Evolutionary conservation across 1,140 invertebrate species (phyloP).

Genomic region (Diprion similis): DNA sequence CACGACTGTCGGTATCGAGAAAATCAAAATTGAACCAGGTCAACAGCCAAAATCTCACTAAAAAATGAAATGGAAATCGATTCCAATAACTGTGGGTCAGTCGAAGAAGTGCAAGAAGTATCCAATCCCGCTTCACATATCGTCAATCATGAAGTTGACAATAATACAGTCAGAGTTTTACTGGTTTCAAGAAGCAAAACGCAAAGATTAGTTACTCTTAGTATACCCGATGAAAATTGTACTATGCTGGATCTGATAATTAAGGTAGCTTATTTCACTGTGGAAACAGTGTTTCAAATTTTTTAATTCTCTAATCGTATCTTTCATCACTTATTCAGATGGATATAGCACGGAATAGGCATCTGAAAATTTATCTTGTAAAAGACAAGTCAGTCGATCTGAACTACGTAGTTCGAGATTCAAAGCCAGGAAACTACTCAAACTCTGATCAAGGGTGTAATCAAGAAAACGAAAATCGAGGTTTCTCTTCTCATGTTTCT

Average conservation of each 20-base stretch:
- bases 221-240: constrained; percentile 78
- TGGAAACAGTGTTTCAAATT: not conserved
- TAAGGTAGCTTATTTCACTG: constrained; percentile 61
- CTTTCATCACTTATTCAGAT: constrained; percentile 54
- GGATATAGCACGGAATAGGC: constrained; percentile 68
- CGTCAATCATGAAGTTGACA: constrained; percentile 58
- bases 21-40: too few relatives aligned
- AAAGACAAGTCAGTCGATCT: constrained; percentile 73
- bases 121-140: constrained; percentile 45
- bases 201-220: constrained; percentile 79
- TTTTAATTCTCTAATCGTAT: too few relatives aligned
- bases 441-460: not conserved
- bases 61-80: too few relatives aligned
- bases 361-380: constrained; percentile 73
- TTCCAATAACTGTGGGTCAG: too few relatives aligned
- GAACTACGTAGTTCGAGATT: constrained; percentile 74
- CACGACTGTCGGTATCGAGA: too few relatives aligned
- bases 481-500: constrained; percentile 33
- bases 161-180: constrained; percentile 75
- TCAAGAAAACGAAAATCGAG: constrained; percentile 25
- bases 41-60: too few relatives aligned
- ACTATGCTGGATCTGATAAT: constrained; percentile 80
- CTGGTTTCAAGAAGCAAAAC: constrained; percentile 75
- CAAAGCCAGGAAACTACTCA: constrained; percentile 54
- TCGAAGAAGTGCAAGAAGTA: too few relatives aligned